A percentile compares a stretch with the other conserved stretches of the same genome.
phyloP scores from a whole-genome alignment of 2,888 invertebrate species.

The Eupithecia tripunctaria region DNA sequence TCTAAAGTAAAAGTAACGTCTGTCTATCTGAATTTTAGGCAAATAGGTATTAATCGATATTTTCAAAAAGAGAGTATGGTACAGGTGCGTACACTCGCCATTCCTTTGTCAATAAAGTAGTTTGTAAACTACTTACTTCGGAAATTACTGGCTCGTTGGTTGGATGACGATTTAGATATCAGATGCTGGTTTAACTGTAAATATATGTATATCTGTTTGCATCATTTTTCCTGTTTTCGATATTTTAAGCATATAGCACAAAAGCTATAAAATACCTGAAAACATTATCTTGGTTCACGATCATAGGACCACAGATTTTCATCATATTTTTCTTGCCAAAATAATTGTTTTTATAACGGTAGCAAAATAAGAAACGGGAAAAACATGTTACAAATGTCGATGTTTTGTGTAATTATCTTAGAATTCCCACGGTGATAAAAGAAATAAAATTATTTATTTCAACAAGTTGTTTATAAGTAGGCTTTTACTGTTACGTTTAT shows the following conservation, averaged over 20 bases:
- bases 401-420: slow-evolving; percentile 3
- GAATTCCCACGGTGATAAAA: not conserved
- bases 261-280: too few relatives aligned
- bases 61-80: not conserved
- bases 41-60: not conserved
- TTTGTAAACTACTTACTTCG: not conserved
- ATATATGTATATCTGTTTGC: too few relatives aligned
- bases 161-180: too few relatives aligned
- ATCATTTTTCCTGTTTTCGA: too few relatives aligned
- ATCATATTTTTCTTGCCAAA: not conserved
- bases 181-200: too few relatives aligned
- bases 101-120: too few relatives aligned
- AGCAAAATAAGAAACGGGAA: not conserved
- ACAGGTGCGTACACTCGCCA: too few relatives aligned
- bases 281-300: not conserved
- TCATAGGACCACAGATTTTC: not conserved
- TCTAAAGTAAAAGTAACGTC: too few relatives aligned
- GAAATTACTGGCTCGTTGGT: too few relatives aligned
- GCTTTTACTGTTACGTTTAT: not conserved
- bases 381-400: not conserved
- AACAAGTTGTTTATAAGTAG: not conserved
- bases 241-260: too few relatives aligned
- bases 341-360: not conserved
- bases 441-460: not conserved
- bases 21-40: too few relatives aligned